Base-by-base conservation (phyloP, 2,888 invertebrate genomes). In the Hesperia comma region DNA sequence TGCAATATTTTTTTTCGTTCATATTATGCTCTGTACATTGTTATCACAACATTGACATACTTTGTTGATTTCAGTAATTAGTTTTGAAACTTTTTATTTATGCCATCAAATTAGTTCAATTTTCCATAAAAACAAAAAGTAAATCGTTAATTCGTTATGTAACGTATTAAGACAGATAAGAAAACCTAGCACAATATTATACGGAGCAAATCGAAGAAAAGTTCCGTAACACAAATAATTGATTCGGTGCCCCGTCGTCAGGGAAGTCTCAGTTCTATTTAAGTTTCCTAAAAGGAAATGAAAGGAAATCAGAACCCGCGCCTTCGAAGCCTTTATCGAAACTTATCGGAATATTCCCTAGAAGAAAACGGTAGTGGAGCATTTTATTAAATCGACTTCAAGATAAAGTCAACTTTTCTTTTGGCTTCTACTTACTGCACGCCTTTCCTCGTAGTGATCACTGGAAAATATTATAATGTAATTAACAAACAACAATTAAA, bases 251-350 rank as follows among this genome's bases (percentile, higher is more conserved):
- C 84, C 84, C 86, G 87, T 87, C 85, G 88, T 87, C 87, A 87
- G 81, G 88, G 86, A 90, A 90, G 85, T 88, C 90, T 88, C 87
- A 85, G 87, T 87, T 92, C 90, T 92, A 91, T 92, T 91, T 90
- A 90, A 92, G 92, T 92, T 92, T 91, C 90, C 90, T 90, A 84
- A 91, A 86, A 90, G 92, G 92, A 92, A 92, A 92, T 92, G 90
- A 91, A 90, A 90, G 91, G 92, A 92, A 92, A 92, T 92, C 90
- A 90, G 85, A 83, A 77, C 80, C 83, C 82, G 79, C 83, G 87
- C 85, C 85, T 83, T 83, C 78, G 82, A 75, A 85, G 85, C 85
- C 87, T 88, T 89, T 89, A 89, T 88, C 89, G 86, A 83, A 87
- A 88, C 87, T 88, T 88, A 89, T 87, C 88, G 86, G 84, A 85